phyloP scores from a whole-genome alignment of 2,888 invertebrate genomes.

The Macrophya alboannulata region DNA sequence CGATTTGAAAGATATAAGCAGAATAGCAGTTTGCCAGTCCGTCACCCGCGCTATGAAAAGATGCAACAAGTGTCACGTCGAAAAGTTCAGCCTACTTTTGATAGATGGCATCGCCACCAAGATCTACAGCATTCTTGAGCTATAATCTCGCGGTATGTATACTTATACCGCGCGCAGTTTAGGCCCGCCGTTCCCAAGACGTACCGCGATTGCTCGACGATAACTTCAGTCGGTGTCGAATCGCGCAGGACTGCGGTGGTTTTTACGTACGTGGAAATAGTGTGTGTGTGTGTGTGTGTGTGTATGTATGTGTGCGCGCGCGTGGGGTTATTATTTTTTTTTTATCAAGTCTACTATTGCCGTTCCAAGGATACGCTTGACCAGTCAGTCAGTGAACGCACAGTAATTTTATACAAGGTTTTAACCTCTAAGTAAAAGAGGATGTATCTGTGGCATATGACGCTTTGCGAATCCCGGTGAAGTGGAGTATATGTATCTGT shows the following conservation, averaged over 20 bases:
- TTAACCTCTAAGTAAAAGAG: not conserved
- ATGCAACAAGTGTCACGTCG: slow-evolving; percentile 24
- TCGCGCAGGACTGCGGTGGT: not conserved
- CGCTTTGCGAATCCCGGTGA: slow-evolving; percentile 32
- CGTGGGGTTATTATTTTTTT: not conserved
- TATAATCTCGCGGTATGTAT: not conserved
- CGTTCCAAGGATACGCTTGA: not conserved
- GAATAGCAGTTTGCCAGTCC: not conserved
- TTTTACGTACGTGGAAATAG: not conserved
- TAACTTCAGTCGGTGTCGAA: not conserved
- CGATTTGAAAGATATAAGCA: not conserved
- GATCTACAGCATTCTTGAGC: not conserved
- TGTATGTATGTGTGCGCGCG: too few relatives aligned
- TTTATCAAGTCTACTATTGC: not conserved
- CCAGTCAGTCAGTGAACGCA: not conserved
- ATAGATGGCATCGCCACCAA: not conserved
- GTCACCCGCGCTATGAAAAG: not conserved
- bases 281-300: not conserved
- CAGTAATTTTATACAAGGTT: slow-evolving; percentile 17
- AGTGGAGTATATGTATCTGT: slow-evolving; percentile 14
- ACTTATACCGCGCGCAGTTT: not conserved
- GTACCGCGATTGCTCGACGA: not conserved
- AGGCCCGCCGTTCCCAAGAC: not conserved
- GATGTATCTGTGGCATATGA: not conserved
- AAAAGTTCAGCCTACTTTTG: not conserved